Evolutionary conservation across 2,797 vertebrate genomes (phyloP).

Genomic region (Tolypeutes matacus): DNA sequence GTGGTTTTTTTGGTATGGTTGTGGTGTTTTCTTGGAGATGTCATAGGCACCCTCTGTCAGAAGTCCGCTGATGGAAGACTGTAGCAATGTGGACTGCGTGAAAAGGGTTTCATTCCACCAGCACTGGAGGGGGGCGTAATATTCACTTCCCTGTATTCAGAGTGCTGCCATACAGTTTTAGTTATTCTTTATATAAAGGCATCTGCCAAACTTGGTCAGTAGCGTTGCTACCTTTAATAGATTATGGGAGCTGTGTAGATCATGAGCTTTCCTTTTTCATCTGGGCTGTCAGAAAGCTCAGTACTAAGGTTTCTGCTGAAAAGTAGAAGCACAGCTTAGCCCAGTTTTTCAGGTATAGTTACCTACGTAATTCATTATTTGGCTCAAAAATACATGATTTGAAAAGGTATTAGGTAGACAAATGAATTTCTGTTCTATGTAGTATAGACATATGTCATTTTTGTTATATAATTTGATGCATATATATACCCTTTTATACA

Average conservation of each 20-base stretch:
- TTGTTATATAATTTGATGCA: conserved; percentile 13
- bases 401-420: neutral
- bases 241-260: neutral
- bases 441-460: neutral
- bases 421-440: neutral
- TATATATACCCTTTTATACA: neutral
- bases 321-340: neutral
- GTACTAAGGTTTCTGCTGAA: neutral
- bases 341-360: neutral
- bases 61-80: neutral
- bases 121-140: neutral
- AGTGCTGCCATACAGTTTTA: neutral
- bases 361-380: neutral
- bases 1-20: neutral
- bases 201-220: neutral
- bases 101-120: neutral
- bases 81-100: neutral
- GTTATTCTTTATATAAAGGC: neutral
- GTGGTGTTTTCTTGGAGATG: neutral
- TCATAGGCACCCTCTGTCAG: neutral
- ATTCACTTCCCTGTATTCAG: neutral
- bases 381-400: neutral
- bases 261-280: conserved; percentile 16
- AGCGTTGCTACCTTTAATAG: neutral
- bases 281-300: neutral